These are phyloP conservation scores for Diorhabda sublineata DNA, from an alignment of 1,140 invertebrate species.

Conservation along the genomic window DNA sequence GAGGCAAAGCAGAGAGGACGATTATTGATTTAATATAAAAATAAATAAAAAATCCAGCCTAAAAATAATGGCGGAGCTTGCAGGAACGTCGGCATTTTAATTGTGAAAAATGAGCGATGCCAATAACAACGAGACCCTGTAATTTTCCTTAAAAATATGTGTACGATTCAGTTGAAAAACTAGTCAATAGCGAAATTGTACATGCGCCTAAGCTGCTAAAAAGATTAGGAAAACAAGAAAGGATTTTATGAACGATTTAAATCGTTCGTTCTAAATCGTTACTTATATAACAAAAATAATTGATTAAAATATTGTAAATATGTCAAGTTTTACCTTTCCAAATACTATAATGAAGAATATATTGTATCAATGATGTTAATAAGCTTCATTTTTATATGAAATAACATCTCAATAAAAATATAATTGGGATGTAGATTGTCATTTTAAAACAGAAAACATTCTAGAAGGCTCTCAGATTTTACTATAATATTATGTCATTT, in stretches of 20 bases:
- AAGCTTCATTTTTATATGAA: too few relatives aligned
- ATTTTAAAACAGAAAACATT: too few relatives aligned
- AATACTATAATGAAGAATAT: too few relatives aligned
- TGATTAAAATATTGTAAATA: too few relatives aligned
- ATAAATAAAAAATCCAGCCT: neutral
- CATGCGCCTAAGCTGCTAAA: neutral
- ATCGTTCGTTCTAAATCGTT: too few relatives aligned
- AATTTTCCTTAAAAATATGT: conserved; percentile 3
- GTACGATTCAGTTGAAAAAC: neutral
- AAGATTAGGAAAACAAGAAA: neutral
- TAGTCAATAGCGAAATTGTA: neutral
- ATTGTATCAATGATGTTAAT: too few relatives aligned
- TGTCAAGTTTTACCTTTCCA: too few relatives aligned
- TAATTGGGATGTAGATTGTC: too few relatives aligned
- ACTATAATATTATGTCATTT: too few relatives aligned
- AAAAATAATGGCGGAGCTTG: neutral
- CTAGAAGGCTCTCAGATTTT: too few relatives aligned
- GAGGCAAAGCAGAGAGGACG: conserved; percentile 1
- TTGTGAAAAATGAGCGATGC: conserved; percentile 2
- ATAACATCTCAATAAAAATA: too few relatives aligned
- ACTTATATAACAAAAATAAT: too few relatives aligned
- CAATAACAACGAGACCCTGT: neutral
- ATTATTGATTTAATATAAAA: conserved; percentile 3
- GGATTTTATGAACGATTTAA: neutral
- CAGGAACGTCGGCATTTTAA: neutral